phyloP scores from a whole-genome alignment of 2,888 invertebrate species.

The Chrysopilus asiliformis region DNA sequence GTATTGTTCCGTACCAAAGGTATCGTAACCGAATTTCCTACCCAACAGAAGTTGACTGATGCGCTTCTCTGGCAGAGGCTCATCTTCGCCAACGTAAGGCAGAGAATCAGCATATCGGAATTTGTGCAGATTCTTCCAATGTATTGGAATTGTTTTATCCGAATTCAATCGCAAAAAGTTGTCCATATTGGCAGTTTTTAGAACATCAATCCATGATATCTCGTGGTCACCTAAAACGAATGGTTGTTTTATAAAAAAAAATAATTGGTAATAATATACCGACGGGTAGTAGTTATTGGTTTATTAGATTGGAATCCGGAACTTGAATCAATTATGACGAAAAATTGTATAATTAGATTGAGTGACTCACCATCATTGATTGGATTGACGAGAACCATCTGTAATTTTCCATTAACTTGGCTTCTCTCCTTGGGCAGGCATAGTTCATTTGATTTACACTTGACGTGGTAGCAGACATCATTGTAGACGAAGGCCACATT shows the following conservation, averaged over 20 bases:
- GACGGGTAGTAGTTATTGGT: too few species aligned
- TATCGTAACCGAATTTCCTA: constrained; percentile 5
- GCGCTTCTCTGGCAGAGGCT: constrained; percentile 4
- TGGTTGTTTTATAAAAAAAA: too few species aligned
- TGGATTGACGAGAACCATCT: constrained; percentile 67
- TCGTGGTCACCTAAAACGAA: constrained; percentile 8
- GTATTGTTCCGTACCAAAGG: constrained; percentile 4
- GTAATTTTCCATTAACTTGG: constrained; percentile 48
- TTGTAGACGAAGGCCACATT: constrained; percentile 70
- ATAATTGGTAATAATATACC: too few species aligned
- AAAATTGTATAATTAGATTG: too few species aligned
- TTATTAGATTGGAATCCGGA: too few species aligned
- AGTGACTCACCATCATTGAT: constrained; percentile 43
- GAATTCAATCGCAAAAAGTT: constrained; percentile 19
- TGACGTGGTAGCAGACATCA: constrained; percentile 61
- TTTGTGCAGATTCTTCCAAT: constrained; percentile 29
- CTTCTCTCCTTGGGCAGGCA: constrained; percentile 53
- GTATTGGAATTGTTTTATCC: constrained; percentile 20
- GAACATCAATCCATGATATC: constrained; percentile 26
- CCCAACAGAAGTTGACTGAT: constrained; percentile 3
- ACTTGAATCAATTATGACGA: too few species aligned
- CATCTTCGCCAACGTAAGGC: constrained; percentile 11
- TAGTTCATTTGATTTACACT: constrained; percentile 54
- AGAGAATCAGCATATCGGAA: constrained; percentile 16
- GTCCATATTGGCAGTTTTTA: constrained; percentile 21